Evolutionary conservation across 2,113 vertebrate genomes (phyloP).

Genomic region (Pachypanchax playfairii): DNA sequence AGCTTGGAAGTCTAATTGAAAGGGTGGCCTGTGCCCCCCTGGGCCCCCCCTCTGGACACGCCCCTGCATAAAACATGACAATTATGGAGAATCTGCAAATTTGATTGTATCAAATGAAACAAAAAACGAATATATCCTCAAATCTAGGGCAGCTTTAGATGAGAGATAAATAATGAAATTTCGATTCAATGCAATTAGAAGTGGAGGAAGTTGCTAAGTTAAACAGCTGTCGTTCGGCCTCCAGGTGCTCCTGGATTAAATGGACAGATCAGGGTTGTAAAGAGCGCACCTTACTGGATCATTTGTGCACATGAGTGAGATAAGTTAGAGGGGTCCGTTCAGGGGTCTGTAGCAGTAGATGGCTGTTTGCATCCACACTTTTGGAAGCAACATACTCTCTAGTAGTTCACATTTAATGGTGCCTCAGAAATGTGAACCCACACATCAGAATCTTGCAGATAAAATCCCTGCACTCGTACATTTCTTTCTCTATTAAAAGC

Average conservation of each 20-base stretch:
- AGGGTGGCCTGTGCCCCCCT: too few species aligned
- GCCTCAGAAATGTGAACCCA: slow-evolving; percentile 50
- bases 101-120: too few species aligned
- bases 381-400: slow-evolving; percentile 51
- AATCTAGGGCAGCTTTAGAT: slow-evolving; percentile 54
- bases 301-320: slow-evolving; percentile 29
- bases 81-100: too few species aligned
- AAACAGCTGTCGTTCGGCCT: slow-evolving; percentile 62
- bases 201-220: slow-evolving; percentile 61
- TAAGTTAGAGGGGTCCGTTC: slow-evolving; percentile 51
- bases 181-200: slow-evolving; percentile 47
- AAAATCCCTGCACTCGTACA: slow-evolving; percentile 34
- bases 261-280: slow-evolving; percentile 76
- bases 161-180: slow-evolving; percentile 51
- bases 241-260: slow-evolving; percentile 60
- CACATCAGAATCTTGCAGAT: slow-evolving; percentile 45
- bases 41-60: too few species aligned
- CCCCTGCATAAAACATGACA: too few species aligned
- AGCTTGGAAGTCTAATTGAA: too few species aligned
- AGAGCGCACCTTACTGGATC: slow-evolving; percentile 60
- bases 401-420: slow-evolving; percentile 53
- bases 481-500: slow-evolving; percentile 43
- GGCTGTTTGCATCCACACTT: slow-evolving; percentile 43
- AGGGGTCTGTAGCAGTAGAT: slow-evolving; percentile 44
- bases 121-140: too few species aligned